Evolutionary conservation across 2,888 invertebrate species (phyloP).

Genomic region (Serrognathus titanus): DNA sequence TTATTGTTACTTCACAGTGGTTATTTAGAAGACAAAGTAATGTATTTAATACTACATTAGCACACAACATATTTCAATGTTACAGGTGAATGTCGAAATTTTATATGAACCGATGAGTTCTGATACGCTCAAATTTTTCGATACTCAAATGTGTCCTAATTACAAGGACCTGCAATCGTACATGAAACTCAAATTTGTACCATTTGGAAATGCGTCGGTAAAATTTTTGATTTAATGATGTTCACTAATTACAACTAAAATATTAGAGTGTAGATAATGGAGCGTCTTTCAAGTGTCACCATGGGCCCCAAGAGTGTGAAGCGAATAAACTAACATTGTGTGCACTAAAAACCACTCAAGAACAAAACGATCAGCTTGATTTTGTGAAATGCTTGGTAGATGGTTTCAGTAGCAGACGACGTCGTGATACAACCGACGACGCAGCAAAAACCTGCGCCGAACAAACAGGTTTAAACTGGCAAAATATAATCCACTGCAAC

Average conservation of each 20-base stretch:
- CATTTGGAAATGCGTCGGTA: conserved; percentile 65
- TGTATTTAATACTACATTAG: too few relatives aligned
- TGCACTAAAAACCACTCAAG: conserved; percentile 46
- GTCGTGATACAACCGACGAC: conserved; percentile 2
- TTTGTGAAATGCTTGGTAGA: conserved; percentile 44
- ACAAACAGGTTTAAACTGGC: conserved; percentile 41
- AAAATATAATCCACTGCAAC: conserved; percentile 46
- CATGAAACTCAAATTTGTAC: conserved; percentile 55
- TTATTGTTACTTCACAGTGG: too few relatives aligned
- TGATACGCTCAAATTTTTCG: conserved; percentile 58
- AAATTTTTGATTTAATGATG: too few relatives aligned
- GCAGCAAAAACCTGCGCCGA: conserved; percentile 46
- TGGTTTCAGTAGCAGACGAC: conserved; percentile 24
- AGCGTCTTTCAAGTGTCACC: conserved; percentile 58
- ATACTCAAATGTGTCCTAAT: conserved; percentile 53
- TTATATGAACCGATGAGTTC: conserved; percentile 62
- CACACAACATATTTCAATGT: too few relatives aligned
- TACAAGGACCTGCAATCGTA: conserved; percentile 51
- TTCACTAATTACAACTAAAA: conserved; percentile 3
- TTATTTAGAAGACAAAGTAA: too few relatives aligned
- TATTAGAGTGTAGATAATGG: conserved; percentile 36
- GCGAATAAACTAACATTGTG: conserved; percentile 65
- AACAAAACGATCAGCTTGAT: conserved; percentile 43
- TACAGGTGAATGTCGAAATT: conserved; percentile 44
- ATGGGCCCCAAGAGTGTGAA: conserved; percentile 59